Base-by-base conservation (phyloP, 2,888 invertebrate genomes). In the Seira ritae region DNA sequence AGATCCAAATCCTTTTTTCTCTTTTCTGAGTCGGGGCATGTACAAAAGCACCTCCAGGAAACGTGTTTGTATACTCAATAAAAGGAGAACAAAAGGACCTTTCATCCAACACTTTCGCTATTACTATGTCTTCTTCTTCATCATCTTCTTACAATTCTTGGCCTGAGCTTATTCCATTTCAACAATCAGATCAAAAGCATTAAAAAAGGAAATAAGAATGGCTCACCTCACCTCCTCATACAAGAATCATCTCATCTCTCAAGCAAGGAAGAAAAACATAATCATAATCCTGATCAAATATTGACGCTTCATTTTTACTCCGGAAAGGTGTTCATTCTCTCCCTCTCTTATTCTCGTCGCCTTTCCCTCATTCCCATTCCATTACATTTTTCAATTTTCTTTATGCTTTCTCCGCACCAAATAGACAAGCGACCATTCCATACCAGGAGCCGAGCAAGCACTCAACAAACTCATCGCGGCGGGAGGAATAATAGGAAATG, bases 261-360 rank as follows among this genome's bases (percentile, higher is more conserved):
- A 50, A 50, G 31, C n/a, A n/a, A 42, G 42, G 42, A 15, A 50
- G 50, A 15, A 50, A 50, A 50, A 50, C 15, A 50, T 50, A 50
- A 50, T 50, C 50, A 50, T 50, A 50, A 50, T 50, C 50, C 12
- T 50, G 50, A 50, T 50, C 50, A 50, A 50, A 50, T 50, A 50
- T 50, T 50, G 50, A 50, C 50, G 50, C 50, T 50, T 50, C 50
- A 50, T 31, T 50, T 50, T 50, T 50, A 50, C 50, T 50, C 31
- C 3, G 8, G 50, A 50, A 50, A 50, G 50, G 50, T 50, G 50
- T 50, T 50, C 50, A n/a, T n/a, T n/a, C 50, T 50, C 50, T 15
- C 50, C 12, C 50, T n/a, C 50, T 8, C 42, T 12, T 8, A 42
- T 42, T 42, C 12, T 50, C 50, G 12, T n/a, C 50, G 50, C 50